These are phyloP conservation scores for Craterocephalus amniculus DNA, from an alignment of 2,797 vertebrate genomes.

Conservation along the genomic window DNA sequence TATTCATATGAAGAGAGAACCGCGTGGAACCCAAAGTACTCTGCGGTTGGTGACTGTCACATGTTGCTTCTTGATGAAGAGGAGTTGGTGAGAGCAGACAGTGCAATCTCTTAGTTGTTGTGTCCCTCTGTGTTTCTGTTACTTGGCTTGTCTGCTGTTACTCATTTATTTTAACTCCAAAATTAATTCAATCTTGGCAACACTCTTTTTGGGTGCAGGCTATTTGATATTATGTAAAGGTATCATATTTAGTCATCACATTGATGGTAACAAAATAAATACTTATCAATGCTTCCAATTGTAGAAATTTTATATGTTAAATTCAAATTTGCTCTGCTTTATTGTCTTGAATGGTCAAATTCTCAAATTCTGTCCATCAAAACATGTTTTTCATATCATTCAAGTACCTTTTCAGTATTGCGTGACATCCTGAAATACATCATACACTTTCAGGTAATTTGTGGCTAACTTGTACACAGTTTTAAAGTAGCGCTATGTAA, in stretches of 20 bases:
- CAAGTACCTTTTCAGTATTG: neutral
- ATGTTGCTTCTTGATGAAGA: constrained; percentile 82
- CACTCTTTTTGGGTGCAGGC: neutral
- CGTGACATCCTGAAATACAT: no score
- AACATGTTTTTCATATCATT: neutral
- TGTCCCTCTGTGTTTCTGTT: constrained; percentile 46
- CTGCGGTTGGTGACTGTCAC: constrained; percentile 78
- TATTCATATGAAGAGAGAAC: constrained; percentile 76
- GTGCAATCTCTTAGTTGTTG: constrained; percentile 41
- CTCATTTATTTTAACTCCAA: neutral
- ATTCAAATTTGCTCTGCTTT: neutral
- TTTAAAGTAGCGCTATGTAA: no score
- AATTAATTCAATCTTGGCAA: neutral
- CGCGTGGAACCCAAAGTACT: constrained; percentile 81
- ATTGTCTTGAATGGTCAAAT: neutral
- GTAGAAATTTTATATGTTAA: no score
- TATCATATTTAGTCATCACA: no score
- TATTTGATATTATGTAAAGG: no score
- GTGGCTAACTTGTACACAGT: no score
- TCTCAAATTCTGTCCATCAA: neutral
- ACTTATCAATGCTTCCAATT: neutral
- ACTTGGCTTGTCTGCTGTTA: constrained; percentile 20
- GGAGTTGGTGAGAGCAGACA: constrained; percentile 74
- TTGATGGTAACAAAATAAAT: no score
- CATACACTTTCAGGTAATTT: no score